Percentiles rank a stretch among this genome's conserved stretches.
Evolutionary conservation across 2,797 vertebrate species (phyloP).

Genomic region (Manis pentadactyla): DNA sequence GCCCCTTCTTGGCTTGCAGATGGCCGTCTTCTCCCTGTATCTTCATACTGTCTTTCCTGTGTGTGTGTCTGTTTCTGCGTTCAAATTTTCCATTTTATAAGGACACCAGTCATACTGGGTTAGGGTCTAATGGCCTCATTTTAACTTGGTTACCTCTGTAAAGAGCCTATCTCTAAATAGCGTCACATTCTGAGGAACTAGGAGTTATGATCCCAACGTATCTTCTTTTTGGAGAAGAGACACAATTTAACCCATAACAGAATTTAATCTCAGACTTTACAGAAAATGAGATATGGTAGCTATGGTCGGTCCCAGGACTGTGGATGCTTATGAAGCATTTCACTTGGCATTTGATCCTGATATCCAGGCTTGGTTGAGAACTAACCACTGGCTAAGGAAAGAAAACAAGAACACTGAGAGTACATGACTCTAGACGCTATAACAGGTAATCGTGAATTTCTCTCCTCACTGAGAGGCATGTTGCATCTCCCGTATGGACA

Average conservation of each 20-base stretch:
- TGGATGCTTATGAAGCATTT: not conserved
- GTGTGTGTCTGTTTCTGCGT: not conserved
- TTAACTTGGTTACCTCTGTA: not conserved
- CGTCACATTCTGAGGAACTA: not conserved
- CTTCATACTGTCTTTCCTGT: not conserved
- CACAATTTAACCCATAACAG: not conserved
- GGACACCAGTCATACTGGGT: not conserved
- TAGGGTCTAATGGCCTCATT: not conserved
- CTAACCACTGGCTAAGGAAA: not conserved
- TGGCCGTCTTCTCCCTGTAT: not conserved
- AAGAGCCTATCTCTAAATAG: not conserved
- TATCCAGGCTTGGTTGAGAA: not conserved
- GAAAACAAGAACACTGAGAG: not conserved
- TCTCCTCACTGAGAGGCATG: not conserved
- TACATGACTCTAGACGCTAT: not conserved
- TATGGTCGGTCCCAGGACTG: not conserved
- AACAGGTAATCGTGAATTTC: not conserved
- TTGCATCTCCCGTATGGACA: not conserved
- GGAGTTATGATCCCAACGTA: not conserved
- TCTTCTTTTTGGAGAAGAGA: not conserved
- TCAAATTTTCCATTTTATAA: not conserved
- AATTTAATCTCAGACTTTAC: not conserved
- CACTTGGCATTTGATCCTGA: not conserved
- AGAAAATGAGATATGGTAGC: not conserved
- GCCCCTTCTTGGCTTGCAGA: not conserved